Evolutionary conservation across 2,113 vertebrate genomes (phyloP).

Genomic region (Cyanoderma ruficeps): DNA sequence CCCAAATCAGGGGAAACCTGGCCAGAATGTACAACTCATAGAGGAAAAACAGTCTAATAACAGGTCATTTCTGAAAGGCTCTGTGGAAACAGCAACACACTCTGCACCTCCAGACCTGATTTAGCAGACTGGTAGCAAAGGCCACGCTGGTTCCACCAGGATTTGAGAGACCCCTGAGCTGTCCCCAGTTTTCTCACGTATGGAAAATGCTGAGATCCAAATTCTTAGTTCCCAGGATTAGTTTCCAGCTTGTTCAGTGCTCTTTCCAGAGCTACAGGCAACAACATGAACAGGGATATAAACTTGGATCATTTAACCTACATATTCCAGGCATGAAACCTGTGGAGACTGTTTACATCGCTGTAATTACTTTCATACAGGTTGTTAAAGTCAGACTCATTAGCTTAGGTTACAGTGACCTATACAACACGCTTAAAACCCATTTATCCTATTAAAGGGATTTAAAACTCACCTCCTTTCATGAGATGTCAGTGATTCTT

Average conservation of each 20-base stretch:
- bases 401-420: slow-evolving; percentile 55
- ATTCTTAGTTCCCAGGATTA: background rate
- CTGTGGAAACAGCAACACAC: background rate
- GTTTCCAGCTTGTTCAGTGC: background rate
- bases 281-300: background rate
- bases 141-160: background rate
- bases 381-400: slow-evolving; percentile 27
- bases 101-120: background rate
- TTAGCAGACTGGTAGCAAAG: background rate
- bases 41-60: background rate
- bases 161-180: background rate
- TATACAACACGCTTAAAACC: slow-evolving; percentile 24
- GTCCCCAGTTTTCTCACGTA: background rate
- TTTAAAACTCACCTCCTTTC: background rate
- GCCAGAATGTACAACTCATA: rapidly evolving
- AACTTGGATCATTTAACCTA: background rate
- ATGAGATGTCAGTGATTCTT: background rate
- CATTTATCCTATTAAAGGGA: slow-evolving; percentile 42
- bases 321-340: background rate
- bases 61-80: background rate
- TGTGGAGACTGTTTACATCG: background rate
- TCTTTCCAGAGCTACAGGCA: background rate
- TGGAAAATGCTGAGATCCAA: background rate
- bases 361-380: background rate
- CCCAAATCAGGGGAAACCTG: background rate